Conservation (phyloP, 1,140 invertebrate species). For the Neotoxoptera formosana region DNA sequence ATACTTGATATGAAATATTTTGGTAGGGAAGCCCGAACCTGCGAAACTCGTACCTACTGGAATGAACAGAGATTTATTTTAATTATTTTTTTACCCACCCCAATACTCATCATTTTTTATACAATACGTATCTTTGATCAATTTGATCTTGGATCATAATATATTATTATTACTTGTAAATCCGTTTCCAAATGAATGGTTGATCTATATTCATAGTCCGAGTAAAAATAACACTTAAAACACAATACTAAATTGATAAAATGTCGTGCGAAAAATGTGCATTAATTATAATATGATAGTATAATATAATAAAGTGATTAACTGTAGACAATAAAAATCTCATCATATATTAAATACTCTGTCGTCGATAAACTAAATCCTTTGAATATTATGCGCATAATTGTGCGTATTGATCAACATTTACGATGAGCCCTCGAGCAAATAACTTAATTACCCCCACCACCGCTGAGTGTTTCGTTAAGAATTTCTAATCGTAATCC, state of each 20-base stretch:
- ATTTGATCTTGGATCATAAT: background rate
- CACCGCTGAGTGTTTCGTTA: background rate
- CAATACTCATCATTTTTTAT: background rate
- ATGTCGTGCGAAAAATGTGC: background rate
- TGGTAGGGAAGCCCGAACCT: rapidly evolving
- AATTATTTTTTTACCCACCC: background rate
- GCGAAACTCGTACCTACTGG: background rate
- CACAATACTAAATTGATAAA: background rate
- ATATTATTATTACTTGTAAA: background rate
- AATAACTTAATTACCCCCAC: background rate
- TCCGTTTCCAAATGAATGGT: background rate
- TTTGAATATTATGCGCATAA: background rate
- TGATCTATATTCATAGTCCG: background rate
- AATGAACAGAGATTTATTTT: background rate
- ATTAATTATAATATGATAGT: background rate
- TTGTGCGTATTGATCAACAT: background rate
- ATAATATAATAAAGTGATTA: background rate
- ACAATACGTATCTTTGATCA: background rate
- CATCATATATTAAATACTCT: background rate
- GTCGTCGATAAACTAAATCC: background rate
- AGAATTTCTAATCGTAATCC: background rate
- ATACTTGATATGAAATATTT: background rate
- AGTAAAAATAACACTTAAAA: background rate
- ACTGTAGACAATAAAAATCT: background rate
- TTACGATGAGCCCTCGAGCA: background rate